phyloP scores from a whole-genome alignment of 2,797 vertebrate species.

The Novumbra hubbsi region DNA sequence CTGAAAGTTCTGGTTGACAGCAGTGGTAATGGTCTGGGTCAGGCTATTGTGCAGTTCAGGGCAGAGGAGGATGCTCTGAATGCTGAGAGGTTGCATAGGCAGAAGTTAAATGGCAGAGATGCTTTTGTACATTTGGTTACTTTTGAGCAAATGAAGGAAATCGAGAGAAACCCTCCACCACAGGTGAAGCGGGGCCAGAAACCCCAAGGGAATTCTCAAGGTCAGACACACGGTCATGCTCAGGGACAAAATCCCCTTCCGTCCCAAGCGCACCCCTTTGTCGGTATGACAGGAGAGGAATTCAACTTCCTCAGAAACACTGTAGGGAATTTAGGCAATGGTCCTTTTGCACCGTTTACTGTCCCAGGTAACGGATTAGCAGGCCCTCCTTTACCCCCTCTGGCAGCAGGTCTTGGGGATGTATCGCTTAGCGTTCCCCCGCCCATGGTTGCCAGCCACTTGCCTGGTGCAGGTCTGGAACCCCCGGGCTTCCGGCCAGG shows the following conservation, averaged over 20 bases:
- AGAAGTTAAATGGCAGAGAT: conserved; percentile 96
- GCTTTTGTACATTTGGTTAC: conserved; percentile 93
- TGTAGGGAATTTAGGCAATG: conserved; percentile 82
- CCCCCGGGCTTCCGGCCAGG: conserved; percentile 87
- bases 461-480: conserved; percentile 85
- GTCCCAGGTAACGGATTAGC: conserved; percentile 85
- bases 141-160: conserved; percentile 93
- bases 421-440: conserved; percentile 77
- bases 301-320: conserved; percentile 86
- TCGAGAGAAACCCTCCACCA: conserved; percentile 92
- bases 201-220: conserved; percentile 69
- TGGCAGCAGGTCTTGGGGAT: conserved; percentile 85
- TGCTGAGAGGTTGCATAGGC: conserved; percentile 92
- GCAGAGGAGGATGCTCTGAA: conserved; percentile 95
- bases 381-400: conserved; percentile 88
- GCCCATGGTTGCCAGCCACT: conserved; percentile 79
- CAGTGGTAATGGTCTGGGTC: conserved; percentile 93
- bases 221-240: conserved; percentile 73
- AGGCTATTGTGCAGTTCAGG: conserved; percentile 92
- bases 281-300: conserved; percentile 83
- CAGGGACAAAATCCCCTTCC: conserved; percentile 63
- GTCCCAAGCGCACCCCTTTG: conserved; percentile 75
- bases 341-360: conserved; percentile 89
- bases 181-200: conserved; percentile 92
- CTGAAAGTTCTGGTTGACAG: conserved; percentile 90